Conservation (phyloP, 2,797 vertebrate species). For the Epinephelus malabaricus region DNA sequence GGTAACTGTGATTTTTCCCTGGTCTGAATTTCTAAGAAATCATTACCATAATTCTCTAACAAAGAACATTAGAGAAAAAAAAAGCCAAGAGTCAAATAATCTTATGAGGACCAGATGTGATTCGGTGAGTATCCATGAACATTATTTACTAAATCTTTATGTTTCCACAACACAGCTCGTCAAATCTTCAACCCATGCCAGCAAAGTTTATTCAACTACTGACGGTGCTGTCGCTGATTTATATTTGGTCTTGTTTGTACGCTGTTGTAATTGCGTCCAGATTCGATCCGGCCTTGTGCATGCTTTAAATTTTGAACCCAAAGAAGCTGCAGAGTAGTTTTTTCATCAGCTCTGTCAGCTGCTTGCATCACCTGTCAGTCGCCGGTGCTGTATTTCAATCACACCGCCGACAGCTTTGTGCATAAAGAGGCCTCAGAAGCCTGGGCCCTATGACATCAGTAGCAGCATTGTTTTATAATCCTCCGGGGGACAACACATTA, state of each 20-base stretch:
- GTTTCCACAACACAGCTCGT: slow-evolving; percentile 62
- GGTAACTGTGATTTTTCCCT: slow-evolving; percentile 56
- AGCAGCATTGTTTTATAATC: slow-evolving; percentile 69
- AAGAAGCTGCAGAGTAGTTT: slow-evolving; percentile 58
- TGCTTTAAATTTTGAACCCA: slow-evolving; percentile 45
- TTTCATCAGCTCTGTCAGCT: slow-evolving; percentile 60
- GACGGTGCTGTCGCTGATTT: slow-evolving; percentile 36
- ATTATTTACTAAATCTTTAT: slow-evolving; percentile 68
- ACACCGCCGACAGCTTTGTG: slow-evolving; percentile 57
- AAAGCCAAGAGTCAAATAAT: slow-evolving; percentile 72
- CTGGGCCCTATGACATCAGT: slow-evolving; percentile 75
- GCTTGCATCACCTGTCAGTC: slow-evolving; percentile 75
- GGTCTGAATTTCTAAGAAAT: slow-evolving; percentile 77
- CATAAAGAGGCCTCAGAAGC: slow-evolving; percentile 56
- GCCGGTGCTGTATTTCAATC: slow-evolving; percentile 61
- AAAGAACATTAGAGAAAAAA: slow-evolving; percentile 65
- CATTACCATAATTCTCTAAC: slow-evolving; percentile 80
- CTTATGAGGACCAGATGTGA: slow-evolving; percentile 81
- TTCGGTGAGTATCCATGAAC: slow-evolving; percentile 61
- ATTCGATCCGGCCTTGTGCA: background rate
- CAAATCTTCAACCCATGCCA: slow-evolving; percentile 38
- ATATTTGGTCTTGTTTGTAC: slow-evolving; percentile 38
- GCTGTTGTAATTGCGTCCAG: slow-evolving; percentile 46
- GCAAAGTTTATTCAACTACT: slow-evolving; percentile 57
- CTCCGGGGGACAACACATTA: slow-evolving; percentile 54